A percentile compares a stretch with the other conserved stretches of the same genome.
These are phyloP conservation scores for Limenitis camilla DNA, from an alignment of 2,888 invertebrate genomes.

Conservation along the genomic window DNA sequence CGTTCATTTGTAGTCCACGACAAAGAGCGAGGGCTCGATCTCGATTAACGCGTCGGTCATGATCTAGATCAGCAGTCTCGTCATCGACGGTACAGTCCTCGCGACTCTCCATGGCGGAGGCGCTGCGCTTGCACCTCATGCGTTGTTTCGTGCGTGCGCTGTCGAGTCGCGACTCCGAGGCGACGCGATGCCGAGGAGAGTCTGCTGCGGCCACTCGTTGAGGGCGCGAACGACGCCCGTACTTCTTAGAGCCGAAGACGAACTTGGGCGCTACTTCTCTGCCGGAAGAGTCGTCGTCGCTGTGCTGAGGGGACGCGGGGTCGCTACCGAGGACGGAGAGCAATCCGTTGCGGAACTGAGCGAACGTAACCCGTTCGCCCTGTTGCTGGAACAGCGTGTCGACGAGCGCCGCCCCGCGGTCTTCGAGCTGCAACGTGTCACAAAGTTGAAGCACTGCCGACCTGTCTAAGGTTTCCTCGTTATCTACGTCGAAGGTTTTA, in stretches of 20 bases:
- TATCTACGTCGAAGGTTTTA: slow-evolving; percentile 83
- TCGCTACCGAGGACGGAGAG: slow-evolving; percentile 79
- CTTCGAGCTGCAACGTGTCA: slow-evolving; percentile 84
- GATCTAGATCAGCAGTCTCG: slow-evolving; percentile 38
- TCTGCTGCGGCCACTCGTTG: slow-evolving; percentile 41
- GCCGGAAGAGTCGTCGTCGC: slow-evolving; percentile 76
- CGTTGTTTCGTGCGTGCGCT: slow-evolving; percentile 39
- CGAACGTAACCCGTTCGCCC: slow-evolving; percentile 75
- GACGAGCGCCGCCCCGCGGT: slow-evolving; percentile 78
- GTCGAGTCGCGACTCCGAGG: slow-evolving; percentile 51
- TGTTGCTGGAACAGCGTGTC: slow-evolving; percentile 73
- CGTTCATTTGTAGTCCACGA: slow-evolving; percentile 52
- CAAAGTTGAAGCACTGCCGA: slow-evolving; percentile 81
- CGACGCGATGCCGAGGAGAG: slow-evolving; percentile 39
- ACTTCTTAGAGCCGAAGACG: slow-evolving; percentile 83
- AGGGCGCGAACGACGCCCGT: slow-evolving; percentile 82
- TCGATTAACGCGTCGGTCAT: slow-evolving; percentile 49
- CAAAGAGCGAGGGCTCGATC: slow-evolving; percentile 55
- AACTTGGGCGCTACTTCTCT: slow-evolving; percentile 83
- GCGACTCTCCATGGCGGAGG: slow-evolving; percentile 46
- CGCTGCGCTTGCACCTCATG: slow-evolving; percentile 44
- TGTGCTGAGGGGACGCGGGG: slow-evolving; percentile 36
- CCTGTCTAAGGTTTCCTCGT: slow-evolving; percentile 79
- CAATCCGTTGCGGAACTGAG: slow-evolving; percentile 84
- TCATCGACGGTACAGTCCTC: slow-evolving; percentile 25